Conservation (phyloP, 2,797 vertebrate species). For the Diceros bicornis region DNA sequence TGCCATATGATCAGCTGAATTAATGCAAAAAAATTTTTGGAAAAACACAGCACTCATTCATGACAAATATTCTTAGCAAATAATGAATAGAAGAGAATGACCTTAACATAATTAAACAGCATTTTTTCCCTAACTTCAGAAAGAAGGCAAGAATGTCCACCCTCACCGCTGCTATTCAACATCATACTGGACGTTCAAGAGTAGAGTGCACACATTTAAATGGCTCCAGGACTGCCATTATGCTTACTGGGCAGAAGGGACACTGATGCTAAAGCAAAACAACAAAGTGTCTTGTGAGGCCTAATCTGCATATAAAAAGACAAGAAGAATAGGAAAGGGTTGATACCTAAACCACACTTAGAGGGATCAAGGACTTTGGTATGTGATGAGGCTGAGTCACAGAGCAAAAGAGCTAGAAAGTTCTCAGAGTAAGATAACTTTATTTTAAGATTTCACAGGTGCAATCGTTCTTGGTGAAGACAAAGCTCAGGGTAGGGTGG, state of each 20-base stretch:
- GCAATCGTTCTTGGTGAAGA: background rate
- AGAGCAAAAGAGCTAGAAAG: background rate
- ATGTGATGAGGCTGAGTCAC: background rate
- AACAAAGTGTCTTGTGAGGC: background rate
- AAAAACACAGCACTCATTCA: background rate
- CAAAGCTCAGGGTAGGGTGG: background rate
- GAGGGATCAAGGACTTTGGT: background rate
- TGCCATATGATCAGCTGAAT: background rate
- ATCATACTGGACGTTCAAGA: background rate
- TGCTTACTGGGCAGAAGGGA: background rate
- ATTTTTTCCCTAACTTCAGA: background rate
- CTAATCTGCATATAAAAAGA: background rate
- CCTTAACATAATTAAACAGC: background rate
- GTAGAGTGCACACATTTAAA: background rate
- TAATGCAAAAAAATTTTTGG: background rate
- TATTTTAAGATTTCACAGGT: background rate
- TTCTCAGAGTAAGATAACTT: background rate
- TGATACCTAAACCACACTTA: background rate
- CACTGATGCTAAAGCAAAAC: background rate
- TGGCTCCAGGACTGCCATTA: background rate
- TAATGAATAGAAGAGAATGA: background rate
- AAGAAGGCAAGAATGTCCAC: background rate
- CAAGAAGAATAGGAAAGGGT: background rate
- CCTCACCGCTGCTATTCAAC: background rate
- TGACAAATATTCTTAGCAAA: slow-evolving; percentile 36